phyloP scores from a whole-genome alignment of 1,140 invertebrate genomes.

The Coptotermes formosanus region DNA sequence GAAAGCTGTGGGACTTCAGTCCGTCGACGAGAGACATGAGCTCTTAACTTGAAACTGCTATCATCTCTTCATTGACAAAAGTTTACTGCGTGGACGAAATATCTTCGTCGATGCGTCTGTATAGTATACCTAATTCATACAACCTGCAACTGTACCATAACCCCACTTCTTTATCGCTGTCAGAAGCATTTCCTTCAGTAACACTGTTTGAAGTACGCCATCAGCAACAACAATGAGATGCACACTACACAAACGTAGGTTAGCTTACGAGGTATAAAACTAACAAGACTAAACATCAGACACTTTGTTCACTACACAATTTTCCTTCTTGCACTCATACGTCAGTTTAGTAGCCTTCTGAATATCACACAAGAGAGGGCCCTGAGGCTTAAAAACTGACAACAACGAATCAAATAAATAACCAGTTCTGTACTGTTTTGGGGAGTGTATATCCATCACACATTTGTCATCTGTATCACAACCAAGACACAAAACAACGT shows the following conservation, averaged over 20 bases:
- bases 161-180: background rate
- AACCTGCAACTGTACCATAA: background rate
- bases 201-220: background rate
- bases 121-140: background rate
- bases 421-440: constrained; percentile 17
- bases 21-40: background rate
- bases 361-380: background rate
- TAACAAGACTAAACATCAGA: background rate
- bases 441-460: constrained; percentile 29
- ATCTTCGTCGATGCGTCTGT: background rate
- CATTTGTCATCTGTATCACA: constrained; percentile 24
- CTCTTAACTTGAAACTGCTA: background rate
- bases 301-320: background rate
- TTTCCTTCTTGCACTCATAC: constrained; percentile 5
- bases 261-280: background rate
- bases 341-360: background rate
- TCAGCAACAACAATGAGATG: background rate
- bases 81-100: background rate
- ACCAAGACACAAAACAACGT: constrained; percentile 11
- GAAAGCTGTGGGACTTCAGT: constrained; percentile 23
- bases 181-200: background rate
- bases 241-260: background rate
- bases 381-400: background rate
- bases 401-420: background rate
- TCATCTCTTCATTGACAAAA: constrained; percentile 5